These are phyloP conservation scores for Druon quercuslanigerum DNA, from an alignment of 1,140 invertebrate genomes.

Conservation along the genomic window DNA sequence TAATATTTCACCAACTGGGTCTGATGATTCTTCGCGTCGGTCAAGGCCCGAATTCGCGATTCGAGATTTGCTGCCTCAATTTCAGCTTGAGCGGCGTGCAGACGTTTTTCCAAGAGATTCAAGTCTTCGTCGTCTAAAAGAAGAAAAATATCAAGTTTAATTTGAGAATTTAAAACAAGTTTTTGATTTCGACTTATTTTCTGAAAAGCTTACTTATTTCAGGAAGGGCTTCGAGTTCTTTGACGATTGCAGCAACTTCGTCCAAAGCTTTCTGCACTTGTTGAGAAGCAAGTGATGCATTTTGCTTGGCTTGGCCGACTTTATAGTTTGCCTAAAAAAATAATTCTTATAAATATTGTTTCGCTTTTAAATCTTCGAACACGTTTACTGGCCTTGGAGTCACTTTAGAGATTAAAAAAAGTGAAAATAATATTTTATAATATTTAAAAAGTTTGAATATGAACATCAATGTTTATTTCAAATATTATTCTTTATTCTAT, in stretches of 20 bases:
- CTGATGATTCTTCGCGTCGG: slow-evolving; percentile 84
- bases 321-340: slow-evolving; percentile 79
- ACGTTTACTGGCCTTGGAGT: no score
- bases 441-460: no score
- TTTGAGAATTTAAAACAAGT: neutral
- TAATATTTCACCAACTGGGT: slow-evolving; percentile 88
- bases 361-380: no score
- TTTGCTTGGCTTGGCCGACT: slow-evolving; percentile 91
- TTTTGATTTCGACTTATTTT: neutral
- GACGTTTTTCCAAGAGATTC: slow-evolving; percentile 83
- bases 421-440: no score
- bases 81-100: slow-evolving; percentile 84
- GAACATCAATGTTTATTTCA: no score
- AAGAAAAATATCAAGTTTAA: neutral
- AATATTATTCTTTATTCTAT: no score
- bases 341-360: slow-evolving; percentile 2
- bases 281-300: slow-evolving; percentile 85
- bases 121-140: slow-evolving; percentile 80
- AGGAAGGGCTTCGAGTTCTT: slow-evolving; percentile 85
- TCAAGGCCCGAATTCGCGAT: slow-evolving; percentile 82
- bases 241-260: slow-evolving; percentile 87
- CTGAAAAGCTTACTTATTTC: slow-evolving; percentile 79
- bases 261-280: slow-evolving; percentile 88
- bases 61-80: slow-evolving; percentile 86
- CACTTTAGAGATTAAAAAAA: no score